A percentile compares a stretch with the other conserved stretches of the same genome.
These are phyloP conservation scores for Deilephila porcellus DNA, from an alignment of 2,888 invertebrate genomes.

Conservation along the genomic window DNA sequence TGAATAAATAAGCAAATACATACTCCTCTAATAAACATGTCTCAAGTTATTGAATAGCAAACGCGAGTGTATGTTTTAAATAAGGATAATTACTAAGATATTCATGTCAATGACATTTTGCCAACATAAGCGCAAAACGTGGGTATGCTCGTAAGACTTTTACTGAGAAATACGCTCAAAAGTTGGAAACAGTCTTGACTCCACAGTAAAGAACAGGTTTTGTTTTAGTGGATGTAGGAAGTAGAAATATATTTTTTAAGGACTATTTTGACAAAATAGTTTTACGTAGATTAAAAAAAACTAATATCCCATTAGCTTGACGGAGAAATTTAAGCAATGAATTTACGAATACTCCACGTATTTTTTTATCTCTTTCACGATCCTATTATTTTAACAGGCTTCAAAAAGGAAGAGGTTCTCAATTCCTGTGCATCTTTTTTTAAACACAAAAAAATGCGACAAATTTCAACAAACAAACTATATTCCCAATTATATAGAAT, in stretches of 20 bases:
- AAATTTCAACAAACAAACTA: neutral
- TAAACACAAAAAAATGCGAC: neutral
- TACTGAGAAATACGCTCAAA: neutral
- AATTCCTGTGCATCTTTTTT: too few relatives aligned
- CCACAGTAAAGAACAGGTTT: neutral
- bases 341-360: too few relatives aligned
- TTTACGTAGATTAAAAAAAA: too few relatives aligned
- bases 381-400: too few relatives aligned
- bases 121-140: too few relatives aligned
- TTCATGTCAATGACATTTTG: slow-evolving; percentile 55
- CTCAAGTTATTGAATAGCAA: slow-evolving; percentile 35
- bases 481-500: neutral
- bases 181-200: neutral
- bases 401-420: too few relatives aligned
- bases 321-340: too few relatives aligned
- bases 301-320: too few relatives aligned
- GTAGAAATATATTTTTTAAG: too few relatives aligned
- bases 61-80: slow-evolving; percentile 31
- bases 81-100: slow-evolving; percentile 41
- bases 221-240: too few relatives aligned
- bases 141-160: neutral
- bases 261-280: too few relatives aligned
- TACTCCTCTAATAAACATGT: neutral
- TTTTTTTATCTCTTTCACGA: too few relatives aligned
- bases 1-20: slow-evolving; percentile 10